Percentiles rank a stretch among this genome's conserved stretches.
Evolutionary conservation across 1,140 invertebrate species (phyloP).

Genomic region (Temnothorax curvispinosus): DNA sequence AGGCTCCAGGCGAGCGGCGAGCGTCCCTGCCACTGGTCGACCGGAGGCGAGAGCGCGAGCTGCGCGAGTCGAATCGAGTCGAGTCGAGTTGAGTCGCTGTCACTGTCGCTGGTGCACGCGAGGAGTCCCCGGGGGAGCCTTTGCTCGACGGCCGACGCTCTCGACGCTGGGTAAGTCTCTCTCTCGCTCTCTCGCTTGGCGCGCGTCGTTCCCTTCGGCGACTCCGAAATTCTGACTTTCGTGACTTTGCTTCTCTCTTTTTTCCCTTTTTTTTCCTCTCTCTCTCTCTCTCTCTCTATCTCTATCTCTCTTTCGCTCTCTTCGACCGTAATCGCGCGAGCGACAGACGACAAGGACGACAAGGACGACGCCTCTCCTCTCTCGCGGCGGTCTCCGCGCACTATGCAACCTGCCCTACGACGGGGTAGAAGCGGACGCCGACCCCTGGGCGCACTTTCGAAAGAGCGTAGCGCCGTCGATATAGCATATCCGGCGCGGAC

Average conservation of each 20-base stretch:
- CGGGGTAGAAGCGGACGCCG: conserved; percentile 23
- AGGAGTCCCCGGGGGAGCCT: not conserved
- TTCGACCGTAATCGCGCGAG: conserved; percentile 1
- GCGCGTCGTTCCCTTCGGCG: not conserved
- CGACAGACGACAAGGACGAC: conserved; percentile 38
- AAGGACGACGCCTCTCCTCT: not conserved
- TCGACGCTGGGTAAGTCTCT: not conserved
- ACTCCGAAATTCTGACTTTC: not conserved
- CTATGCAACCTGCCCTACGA: conserved; percentile 33
- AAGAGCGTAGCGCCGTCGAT: conserved; percentile 58
- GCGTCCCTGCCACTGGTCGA: conserved; percentile 9
- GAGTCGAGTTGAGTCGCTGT: not conserved
- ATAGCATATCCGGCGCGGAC: conserved; percentile 3
- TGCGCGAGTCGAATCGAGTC: not conserved
- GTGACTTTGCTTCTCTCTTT: not conserved
- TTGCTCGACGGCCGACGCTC: not conserved
- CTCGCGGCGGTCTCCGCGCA: conserved; percentile 2
- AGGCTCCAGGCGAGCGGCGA: not conserved
- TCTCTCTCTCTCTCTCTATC: not conserved
- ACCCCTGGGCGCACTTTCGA: conserved; percentile 46
- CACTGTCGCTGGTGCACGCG: not conserved
- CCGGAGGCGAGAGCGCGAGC: not conserved
- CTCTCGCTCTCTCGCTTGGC: not conserved
- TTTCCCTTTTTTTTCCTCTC: not conserved
- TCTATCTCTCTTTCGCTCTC: not conserved